A percentile compares a stretch with the other conserved stretches of the same genome.
These are phyloP conservation scores for Calameuta idolon DNA, from an alignment of 2,888 invertebrate species.

Conservation along the genomic window DNA sequence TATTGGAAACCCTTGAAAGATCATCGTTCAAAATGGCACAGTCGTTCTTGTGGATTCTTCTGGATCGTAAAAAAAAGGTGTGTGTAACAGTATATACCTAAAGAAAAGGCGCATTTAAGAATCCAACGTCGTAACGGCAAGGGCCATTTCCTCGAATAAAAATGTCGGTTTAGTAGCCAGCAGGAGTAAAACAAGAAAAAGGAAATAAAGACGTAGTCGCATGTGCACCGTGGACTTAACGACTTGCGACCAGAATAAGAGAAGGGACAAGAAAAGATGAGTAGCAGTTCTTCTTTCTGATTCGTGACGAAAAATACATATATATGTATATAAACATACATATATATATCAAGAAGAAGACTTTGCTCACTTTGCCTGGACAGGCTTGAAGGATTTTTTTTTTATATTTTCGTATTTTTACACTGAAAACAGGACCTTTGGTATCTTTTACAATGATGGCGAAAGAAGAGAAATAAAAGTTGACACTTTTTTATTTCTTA, in stretches of 20 bases:
- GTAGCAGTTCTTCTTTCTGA: neutral
- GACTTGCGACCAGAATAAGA: neutral
- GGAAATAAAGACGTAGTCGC: neutral
- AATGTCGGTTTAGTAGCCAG: neutral
- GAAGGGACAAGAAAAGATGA: neutral
- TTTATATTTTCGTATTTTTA: neutral
- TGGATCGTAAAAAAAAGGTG: slow-evolving; percentile 3
- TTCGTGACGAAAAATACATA: neutral
- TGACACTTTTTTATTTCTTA: slow-evolving; percentile 25
- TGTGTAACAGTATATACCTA: neutral
- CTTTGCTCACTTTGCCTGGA: neutral
- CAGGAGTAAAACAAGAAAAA: neutral
- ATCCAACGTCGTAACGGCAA: slow-evolving; percentile 18
- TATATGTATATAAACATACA: too few relatives aligned
- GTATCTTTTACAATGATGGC: neutral
- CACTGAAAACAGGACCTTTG: neutral
- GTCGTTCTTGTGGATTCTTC: slow-evolving; percentile 1
- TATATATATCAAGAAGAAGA: neutral
- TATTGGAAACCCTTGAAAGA: neutral
- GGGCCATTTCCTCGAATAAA: slow-evolving; percentile 25
- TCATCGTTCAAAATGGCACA: neutral
- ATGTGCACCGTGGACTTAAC: neutral
- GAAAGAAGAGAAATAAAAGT: slow-evolving; percentile 17
- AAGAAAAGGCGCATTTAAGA: slow-evolving; percentile 18
- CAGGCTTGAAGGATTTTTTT: neutral